Evolutionary conservation across 2,888 invertebrate genomes (phyloP), one percentile per base, ranked within the genome.

Genomic region (Lepidochitona cinerea): DNA sequence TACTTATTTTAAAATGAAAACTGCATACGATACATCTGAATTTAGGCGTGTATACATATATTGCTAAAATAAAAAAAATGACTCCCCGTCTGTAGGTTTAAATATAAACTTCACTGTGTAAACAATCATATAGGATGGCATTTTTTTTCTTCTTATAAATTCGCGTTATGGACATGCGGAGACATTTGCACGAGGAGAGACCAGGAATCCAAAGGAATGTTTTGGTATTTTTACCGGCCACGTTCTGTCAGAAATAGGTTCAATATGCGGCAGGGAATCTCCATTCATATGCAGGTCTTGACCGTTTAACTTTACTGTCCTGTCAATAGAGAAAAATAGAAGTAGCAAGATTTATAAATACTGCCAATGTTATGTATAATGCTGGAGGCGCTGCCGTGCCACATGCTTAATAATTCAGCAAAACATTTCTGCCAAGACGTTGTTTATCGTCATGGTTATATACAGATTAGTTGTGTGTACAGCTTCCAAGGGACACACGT

Each of bases 251-350:
- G 5, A 23, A 1, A 59, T 32, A 4, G 59, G 59, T 29, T 18
- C 18, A 14, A 59, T 18, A 3, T 18, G 18, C 2, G 59, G 59
- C 32, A 59, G 32, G 29, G 59, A 59, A 29, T 59, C 32, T 14
- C 59, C 59, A 32, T 59, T 4, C 59, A 59, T 59, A 9, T 59
- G 59, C 59, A 59, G 59, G 14, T 59, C 59, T 29, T 59, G 59
- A 26, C 59, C 59, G 9, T 59, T 59, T 26, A 59, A 59, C 32
- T 59, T 59, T 26, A 59, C 59, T 3, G 59, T 59, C 59, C 59
- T 59, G 26, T 2, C 23, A 59, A 59, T 14, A 59, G 4, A 29
- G 4, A 26, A 59, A 2, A 26, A 49, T 1, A 2, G n/a, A n/a
- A n/a, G n/a, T n/a, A n/a, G n/a, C n/a, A n/a, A n/a, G n/a, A n/a